phyloP scores from a whole-genome alignment of 2,113 vertebrate genomes.

The Oxyura jamaicensis region DNA sequence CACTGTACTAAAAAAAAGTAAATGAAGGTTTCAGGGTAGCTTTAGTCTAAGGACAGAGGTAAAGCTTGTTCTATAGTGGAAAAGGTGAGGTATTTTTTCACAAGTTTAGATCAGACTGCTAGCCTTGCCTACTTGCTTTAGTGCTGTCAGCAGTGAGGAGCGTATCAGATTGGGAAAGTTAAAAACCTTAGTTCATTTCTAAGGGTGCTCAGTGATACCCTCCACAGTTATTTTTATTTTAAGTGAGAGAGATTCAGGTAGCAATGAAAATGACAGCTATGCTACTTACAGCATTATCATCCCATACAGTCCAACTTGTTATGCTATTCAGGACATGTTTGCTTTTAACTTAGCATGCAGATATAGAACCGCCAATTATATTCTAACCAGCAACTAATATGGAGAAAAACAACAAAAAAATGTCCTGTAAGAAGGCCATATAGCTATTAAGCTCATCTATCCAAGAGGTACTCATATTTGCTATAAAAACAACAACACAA shows the following conservation, averaged over 20 bases:
- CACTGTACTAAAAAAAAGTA: not conserved
- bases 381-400: not conserved
- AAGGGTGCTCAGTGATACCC: not conserved
- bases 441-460: not conserved
- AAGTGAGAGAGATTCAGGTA: not conserved
- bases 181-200: not conserved
- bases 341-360: not conserved
- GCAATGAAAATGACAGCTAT: not conserved
- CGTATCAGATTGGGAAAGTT: not conserved
- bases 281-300: not conserved
- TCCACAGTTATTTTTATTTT: not conserved
- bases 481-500: constrained; percentile 50
- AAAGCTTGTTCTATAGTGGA: not conserved
- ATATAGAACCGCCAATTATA: not conserved
- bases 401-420: not conserved
- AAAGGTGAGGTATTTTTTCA: not conserved
- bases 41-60: not conserved
- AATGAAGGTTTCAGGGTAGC: not conserved
- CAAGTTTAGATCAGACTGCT: not conserved
- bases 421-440: not conserved
- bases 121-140: not conserved
- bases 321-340: not conserved
- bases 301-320: not conserved
- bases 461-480: not conserved
- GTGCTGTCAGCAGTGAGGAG: not conserved